Evolutionary conservation across 2,888 invertebrate species (phyloP), one percentile per base, ranked within the genome.

Genomic region (Philhelius pedissequus): DNA sequence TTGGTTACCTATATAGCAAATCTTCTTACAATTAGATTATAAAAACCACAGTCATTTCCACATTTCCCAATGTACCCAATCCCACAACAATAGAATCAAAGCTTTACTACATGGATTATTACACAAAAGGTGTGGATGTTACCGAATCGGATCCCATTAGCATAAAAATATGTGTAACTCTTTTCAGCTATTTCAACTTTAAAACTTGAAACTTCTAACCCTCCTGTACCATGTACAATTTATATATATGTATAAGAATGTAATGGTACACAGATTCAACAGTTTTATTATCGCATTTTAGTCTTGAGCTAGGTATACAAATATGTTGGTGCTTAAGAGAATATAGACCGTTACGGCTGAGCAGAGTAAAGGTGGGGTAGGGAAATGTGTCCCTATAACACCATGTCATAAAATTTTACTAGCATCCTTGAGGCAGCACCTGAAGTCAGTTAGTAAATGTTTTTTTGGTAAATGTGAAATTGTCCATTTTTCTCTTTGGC

Each of bases 131-230:
- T 58, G 30, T 40, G 48, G 18, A 60, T 38, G 64, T 64, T 66
- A 66, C 64, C 52, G 52, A 69, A 76, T 81, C 66, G 58, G 70
- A 76, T 76, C 27, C 66, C 68, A 71, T 82, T 76, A 76, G 76
- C 81, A 76, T 82, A 76, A 71, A 76, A 76, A 76, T 82, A 58
- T 71, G 66, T 66, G 66, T 66, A 60, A 82, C 64, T 40, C 81
- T 71, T 54, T 54, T 54, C 18, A 30, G 54, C 54, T 76, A 75
- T 56, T 48, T 71, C 27, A 38, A 20, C 70, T 60, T 48, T 32
- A 9, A 20, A 30, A 13, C 13, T 56, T 30, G 18, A 9, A 70
- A 32, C 35, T 25, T n/a, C 35, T 4, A 54, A 32, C 54, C 32
- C 22, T 2, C 43, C n/a, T n/a, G n/a, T n/a, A n/a, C n/a, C n/a